These are phyloP conservation scores for Leptopilina myrica DNA, from an alignment of 2,888 invertebrate species.

Conservation along the genomic window DNA sequence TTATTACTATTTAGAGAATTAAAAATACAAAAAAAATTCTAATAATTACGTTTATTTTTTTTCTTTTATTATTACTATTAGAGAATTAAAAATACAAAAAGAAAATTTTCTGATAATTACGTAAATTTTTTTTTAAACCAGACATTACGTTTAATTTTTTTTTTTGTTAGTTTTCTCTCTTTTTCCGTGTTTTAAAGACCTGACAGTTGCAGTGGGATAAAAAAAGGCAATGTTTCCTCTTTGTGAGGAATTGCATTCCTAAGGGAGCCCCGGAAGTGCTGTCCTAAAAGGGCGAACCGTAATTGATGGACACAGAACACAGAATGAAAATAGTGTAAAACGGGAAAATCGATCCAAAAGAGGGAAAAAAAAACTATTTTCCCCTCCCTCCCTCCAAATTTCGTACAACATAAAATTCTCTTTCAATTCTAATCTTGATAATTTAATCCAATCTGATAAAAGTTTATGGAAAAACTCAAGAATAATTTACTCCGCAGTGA, in stretches of 20 bases:
- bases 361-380: too few species aligned
- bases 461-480: too few species aligned
- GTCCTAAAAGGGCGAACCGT: neutral
- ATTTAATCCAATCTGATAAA: too few species aligned
- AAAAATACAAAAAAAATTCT: neutral
- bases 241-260: neutral
- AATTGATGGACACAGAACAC: slow-evolving; percentile 21
- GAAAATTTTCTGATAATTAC: neutral
- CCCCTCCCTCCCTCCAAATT: too few species aligned
- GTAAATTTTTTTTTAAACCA: neutral
- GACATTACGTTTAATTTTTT: neutral
- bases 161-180: too few species aligned
- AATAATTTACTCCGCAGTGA: too few species aligned
- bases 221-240: neutral
- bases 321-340: slow-evolving; percentile 8
- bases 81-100: neutral
- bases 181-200: neutral
- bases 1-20: too few species aligned
- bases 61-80: too few species aligned
- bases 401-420: too few species aligned
- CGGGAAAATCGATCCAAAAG: neutral
- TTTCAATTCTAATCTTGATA: too few species aligned
- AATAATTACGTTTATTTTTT: neutral
- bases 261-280: neutral
- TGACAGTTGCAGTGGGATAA: neutral